Conservation (phyloP, 2,113 vertebrate genomes). For the Mola mola region DNA sequence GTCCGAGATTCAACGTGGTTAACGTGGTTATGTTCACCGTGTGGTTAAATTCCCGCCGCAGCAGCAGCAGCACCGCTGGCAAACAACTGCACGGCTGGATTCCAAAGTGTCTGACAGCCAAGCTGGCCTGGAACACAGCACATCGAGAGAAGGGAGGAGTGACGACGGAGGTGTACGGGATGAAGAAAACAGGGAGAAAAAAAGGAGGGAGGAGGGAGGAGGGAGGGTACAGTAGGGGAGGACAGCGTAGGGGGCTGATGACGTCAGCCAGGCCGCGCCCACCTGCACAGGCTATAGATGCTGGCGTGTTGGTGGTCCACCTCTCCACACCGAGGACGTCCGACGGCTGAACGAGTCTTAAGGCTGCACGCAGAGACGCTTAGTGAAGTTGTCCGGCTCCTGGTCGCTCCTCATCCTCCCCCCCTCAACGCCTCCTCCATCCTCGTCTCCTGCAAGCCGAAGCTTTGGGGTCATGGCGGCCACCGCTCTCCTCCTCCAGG, state of each 20-base stretch:
- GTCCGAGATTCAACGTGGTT: too few species aligned
- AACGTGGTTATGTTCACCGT: too few species aligned
- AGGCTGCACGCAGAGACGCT: constrained; percentile 28
- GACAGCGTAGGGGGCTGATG: constrained; percentile 1
- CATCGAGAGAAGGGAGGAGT: background rate
- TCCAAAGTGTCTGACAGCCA: background rate
- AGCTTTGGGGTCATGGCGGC: constrained; percentile 41
- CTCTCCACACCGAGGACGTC: constrained; percentile 56
- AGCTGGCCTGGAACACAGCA: constrained; percentile 23
- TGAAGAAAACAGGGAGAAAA: constrained; percentile 11
- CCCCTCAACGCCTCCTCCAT: background rate
- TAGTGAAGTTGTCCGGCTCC: constrained; percentile 59
- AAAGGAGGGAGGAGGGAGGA: background rate
- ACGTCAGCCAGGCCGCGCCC: constrained; percentile 42
- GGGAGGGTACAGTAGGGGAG: background rate
- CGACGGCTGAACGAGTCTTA: constrained; percentile 57
- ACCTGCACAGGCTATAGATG: constrained; percentile 58
- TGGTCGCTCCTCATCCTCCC: constrained; percentile 25
- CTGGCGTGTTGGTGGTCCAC: background rate
- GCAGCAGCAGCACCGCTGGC: background rate
- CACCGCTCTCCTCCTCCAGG: constrained; percentile 75
- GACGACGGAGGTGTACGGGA: background rate
- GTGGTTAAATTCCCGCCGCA: too few species aligned
- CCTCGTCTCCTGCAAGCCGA: background rate
- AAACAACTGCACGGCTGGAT: background rate